These are phyloP conservation scores for Sesamia nonagrioides DNA, from an alignment of 1,140 invertebrate genomes.

Conservation along the genomic window DNA sequence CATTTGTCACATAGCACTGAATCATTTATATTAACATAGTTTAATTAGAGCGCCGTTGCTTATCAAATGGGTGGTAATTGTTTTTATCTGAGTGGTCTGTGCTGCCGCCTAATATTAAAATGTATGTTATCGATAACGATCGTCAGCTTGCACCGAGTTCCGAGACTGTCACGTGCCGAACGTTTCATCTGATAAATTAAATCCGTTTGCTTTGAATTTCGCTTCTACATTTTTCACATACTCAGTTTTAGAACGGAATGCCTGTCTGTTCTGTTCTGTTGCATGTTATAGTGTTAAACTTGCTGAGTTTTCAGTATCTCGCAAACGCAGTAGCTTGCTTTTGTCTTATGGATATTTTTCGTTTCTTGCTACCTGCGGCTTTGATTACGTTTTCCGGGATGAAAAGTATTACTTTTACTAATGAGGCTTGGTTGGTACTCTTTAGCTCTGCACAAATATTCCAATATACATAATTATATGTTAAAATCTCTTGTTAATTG, in stretches of 20 bases:
- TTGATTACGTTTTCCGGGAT: neutral
- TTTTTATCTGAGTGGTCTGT: slow-evolving; percentile 52
- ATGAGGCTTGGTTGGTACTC: neutral
- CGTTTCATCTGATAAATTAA: slow-evolving; percentile 53
- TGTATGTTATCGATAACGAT: slow-evolving; percentile 70
- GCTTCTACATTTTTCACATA: slow-evolving; percentile 46
- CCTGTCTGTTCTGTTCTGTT: slow-evolving; percentile 8
- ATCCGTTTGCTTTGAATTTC: slow-evolving; percentile 45
- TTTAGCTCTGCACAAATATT: too few species aligned
- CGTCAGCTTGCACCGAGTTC: slow-evolving; percentile 51
- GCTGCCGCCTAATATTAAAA: slow-evolving; percentile 70
- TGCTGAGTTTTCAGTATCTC: slow-evolving; percentile 21
- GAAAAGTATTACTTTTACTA: neutral
- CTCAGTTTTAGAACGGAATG: slow-evolving; percentile 1
- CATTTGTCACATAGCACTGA: slow-evolving; percentile 39
- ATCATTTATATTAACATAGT: slow-evolving; percentile 50
- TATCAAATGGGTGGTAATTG: slow-evolving; percentile 66
- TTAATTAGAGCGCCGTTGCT: slow-evolving; percentile 60
- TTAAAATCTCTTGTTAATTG: too few species aligned
- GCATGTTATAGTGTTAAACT: neutral
- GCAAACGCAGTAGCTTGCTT: slow-evolving; percentile 1
- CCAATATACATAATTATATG: too few species aligned
- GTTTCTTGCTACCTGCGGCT: neutral
- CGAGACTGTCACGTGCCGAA: slow-evolving; percentile 48
- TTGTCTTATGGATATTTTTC: neutral